These are phyloP conservation scores for Drosophila parvula DNA, from an alignment of 1,140 invertebrate species.

Conservation along the genomic window DNA sequence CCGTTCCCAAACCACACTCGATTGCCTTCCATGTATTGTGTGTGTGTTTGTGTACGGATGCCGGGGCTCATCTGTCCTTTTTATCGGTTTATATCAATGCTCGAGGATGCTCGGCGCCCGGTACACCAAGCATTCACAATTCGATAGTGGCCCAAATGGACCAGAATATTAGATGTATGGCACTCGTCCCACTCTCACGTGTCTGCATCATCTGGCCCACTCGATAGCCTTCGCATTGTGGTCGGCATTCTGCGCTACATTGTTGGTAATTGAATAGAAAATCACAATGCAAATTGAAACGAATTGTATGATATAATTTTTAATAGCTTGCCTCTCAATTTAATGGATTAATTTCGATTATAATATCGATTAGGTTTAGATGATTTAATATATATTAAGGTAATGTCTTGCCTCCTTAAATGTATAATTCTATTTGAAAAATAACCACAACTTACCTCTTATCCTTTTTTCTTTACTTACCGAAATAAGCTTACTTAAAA, in stretches of 20 bases:
- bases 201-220: constrained; percentile 55
- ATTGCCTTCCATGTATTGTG: constrained; percentile 20
- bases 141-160: constrained; percentile 67
- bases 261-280: constrained; percentile 49
- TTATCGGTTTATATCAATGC: constrained; percentile 69
- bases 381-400: not conserved
- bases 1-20: constrained; percentile 10
- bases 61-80: constrained; percentile 60
- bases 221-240: constrained; percentile 53
- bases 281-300: constrained; percentile 34
- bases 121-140: constrained; percentile 60
- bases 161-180: constrained; percentile 46
- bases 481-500: too few relatives aligned
- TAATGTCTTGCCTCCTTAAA: not conserved
- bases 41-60: constrained; percentile 14
- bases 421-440: not conserved
- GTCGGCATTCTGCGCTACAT: constrained; percentile 24
- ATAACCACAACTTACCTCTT: too few relatives aligned
- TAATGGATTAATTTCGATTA: not conserved
- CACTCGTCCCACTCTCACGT: constrained; percentile 7
- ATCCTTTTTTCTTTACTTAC: too few relatives aligned
- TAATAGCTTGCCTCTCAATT: constrained; percentile 1
- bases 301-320: constrained; percentile 23
- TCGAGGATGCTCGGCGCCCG: constrained; percentile 58
- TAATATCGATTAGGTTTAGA: not conserved